These are phyloP conservation scores for Thymelicus acteon DNA, from an alignment of 2,888 invertebrate species.

Conservation along the genomic window DNA sequence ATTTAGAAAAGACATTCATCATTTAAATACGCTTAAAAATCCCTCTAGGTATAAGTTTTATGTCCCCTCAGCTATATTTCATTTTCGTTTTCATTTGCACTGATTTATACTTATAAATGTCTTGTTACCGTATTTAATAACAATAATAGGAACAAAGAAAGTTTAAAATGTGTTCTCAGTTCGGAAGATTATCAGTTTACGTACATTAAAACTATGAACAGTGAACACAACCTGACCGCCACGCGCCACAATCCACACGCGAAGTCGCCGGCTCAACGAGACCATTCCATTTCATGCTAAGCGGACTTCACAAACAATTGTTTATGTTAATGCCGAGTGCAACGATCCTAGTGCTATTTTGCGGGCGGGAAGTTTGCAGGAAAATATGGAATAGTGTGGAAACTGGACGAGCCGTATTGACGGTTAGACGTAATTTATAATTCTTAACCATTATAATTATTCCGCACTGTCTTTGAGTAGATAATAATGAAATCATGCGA, in stretches of 20 bases:
- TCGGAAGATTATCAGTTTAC: background rate
- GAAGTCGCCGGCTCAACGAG: conserved; percentile 10
- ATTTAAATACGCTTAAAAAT: too few species aligned
- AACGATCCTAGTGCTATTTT: conserved; percentile 22
- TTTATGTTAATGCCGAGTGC: conserved; percentile 33
- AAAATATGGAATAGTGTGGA: conserved; percentile 13
- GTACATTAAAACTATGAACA: conserved; percentile 6
- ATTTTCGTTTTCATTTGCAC: too few species aligned
- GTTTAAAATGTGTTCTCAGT: too few species aligned
- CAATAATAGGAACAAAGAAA: too few species aligned
- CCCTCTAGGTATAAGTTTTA: too few species aligned
- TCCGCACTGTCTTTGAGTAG: too few species aligned
- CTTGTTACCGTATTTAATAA: too few species aligned
- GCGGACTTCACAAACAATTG: conserved; percentile 32
- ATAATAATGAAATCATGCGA: too few species aligned
- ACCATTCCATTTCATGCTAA: conserved; percentile 21
- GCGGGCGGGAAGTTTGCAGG: conserved; percentile 14
- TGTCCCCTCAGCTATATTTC: too few species aligned
- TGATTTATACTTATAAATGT: too few species aligned
- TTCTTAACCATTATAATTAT: too few species aligned
- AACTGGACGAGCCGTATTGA: conserved; percentile 3
- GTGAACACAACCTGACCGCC: conserved; percentile 2
- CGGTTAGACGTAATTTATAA: background rate
- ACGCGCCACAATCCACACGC: background rate
- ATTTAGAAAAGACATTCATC: too few species aligned